Base-by-base conservation (phyloP, 1,140 invertebrate species). In the Hycleus phaleratus region DNA sequence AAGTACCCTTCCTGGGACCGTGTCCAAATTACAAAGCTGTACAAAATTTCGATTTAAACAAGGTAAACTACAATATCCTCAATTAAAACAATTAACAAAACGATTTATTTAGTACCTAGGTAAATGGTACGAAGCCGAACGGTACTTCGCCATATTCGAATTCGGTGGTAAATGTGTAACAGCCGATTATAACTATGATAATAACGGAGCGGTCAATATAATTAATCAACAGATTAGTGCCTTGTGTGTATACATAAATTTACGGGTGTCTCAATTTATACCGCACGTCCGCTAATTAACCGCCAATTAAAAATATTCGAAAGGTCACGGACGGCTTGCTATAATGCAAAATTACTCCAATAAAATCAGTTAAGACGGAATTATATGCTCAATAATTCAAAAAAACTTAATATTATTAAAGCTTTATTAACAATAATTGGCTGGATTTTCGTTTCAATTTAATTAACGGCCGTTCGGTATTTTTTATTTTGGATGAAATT, bases 71-170 rank as follows among this genome's bases (percentile, higher is more conserved):
- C 3, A 12, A 32, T 3, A 52, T 0, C 4, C 7, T 32, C 4
- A 11, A 9, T 10, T 8, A 11, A 24, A 12, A 9, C 24, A 2
- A 43, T 56, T n/a, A 26, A 32, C 18, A 52, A 53, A 42, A 42
- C 7, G 38, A 9, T 25, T 67, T 70, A 74, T 63, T 53, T 75
- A 88, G 86, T 91, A 88, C 68, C 65, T 85, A 62, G 89, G 88
- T 3, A 81, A 81, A 63, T 91, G 88, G 88, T 90, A 86, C 65
- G 87, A 91, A 75, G 79, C 81, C 8, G 83, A 88, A 66, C 83
- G 84, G 61, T 91, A 90, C 70, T 88, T 87, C 62, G 81, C 85
- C 3, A 66, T 84, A 4, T 89, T 89, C 68, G 84, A 90, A 70
- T 77, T 85, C 38, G 86, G 82, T 2, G 86, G 86, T 18, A 86